phyloP scores from a whole-genome alignment of 2,888 invertebrate species.

The Seira ritae region DNA sequence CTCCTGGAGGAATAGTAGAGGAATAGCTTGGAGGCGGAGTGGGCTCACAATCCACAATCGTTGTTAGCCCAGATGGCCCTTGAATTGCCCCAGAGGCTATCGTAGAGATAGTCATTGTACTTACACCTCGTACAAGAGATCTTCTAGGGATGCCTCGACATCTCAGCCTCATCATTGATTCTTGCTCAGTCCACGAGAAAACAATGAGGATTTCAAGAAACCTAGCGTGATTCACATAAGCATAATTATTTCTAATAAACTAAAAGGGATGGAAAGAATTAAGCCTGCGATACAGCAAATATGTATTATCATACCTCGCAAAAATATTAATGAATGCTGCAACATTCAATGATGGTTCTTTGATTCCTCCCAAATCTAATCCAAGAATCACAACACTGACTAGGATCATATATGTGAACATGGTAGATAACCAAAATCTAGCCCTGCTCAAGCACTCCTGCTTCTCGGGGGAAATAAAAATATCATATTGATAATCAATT shows the following conservation, averaged over 20 bases:
- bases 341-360: conserved; percentile 27
- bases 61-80: not conserved
- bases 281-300: no score
- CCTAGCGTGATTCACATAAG: not conserved
- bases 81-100: conserved; percentile 8
- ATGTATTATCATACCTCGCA: no score
- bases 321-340: conserved; percentile 46
- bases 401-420: conserved; percentile 48
- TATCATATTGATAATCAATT: not conserved
- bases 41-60: not conserved
- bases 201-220: conserved; percentile 51
- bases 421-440: conserved; percentile 44
- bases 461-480: not conserved
- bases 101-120: conserved; percentile 35
- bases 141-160: not conserved
- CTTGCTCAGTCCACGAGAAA: conserved; percentile 40
- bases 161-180: conserved; percentile 31
- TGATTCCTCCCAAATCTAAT: conserved; percentile 48
- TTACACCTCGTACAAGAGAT: not conserved
- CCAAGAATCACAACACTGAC: conserved; percentile 36
- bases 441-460: conserved; percentile 29
- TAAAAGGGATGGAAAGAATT: no score
- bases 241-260: no score
- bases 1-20: conserved; percentile 1
- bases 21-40: conserved; percentile 28